Evolutionary conservation across 2,888 invertebrate species (phyloP).

Genomic region (Panzeria rudis): DNA sequence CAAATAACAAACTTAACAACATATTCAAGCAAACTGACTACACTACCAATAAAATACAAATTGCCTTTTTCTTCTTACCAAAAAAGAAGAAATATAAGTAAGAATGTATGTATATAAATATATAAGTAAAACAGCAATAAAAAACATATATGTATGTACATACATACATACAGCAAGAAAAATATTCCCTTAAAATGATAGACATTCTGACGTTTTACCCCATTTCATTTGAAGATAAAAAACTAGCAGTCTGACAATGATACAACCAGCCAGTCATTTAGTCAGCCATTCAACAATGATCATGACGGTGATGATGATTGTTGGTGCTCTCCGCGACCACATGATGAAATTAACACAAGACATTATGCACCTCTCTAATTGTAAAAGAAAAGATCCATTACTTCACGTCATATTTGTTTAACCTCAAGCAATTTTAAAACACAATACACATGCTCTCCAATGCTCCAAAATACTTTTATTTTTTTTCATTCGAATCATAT

Average conservation of each 20-base stretch:
- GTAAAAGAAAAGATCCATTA: slow-evolving; percentile 68
- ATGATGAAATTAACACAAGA: slow-evolving; percentile 42
- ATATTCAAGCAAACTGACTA: background rate
- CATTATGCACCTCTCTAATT: slow-evolving; percentile 37
- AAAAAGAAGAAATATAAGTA: background rate
- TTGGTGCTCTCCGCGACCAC: slow-evolving; percentile 40
- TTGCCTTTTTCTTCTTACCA: slow-evolving; percentile 31
- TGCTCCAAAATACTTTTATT: slow-evolving; percentile 4
- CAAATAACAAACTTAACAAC: background rate
- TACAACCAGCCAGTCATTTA: slow-evolving; percentile 44
- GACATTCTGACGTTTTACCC: slow-evolving; percentile 61
- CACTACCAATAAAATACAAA: background rate
- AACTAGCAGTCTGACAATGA: slow-evolving; percentile 28
- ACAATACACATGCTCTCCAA: slow-evolving; percentile 43
- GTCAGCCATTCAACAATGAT: slow-evolving; percentile 47
- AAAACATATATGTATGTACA: background rate
- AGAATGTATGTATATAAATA: background rate
- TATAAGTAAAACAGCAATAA: background rate
- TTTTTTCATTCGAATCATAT: slow-evolving; percentile 30
- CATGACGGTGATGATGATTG: slow-evolving; percentile 39
- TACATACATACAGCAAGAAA: background rate
- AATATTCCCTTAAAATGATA: slow-evolving; percentile 58
- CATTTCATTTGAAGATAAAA: slow-evolving; percentile 47
- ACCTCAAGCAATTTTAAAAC: slow-evolving; percentile 71
- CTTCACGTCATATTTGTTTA: slow-evolving; percentile 74